These are phyloP conservation scores for Euclidia mi DNA, from an alignment of 2,888 invertebrate species.

Conservation along the genomic window DNA sequence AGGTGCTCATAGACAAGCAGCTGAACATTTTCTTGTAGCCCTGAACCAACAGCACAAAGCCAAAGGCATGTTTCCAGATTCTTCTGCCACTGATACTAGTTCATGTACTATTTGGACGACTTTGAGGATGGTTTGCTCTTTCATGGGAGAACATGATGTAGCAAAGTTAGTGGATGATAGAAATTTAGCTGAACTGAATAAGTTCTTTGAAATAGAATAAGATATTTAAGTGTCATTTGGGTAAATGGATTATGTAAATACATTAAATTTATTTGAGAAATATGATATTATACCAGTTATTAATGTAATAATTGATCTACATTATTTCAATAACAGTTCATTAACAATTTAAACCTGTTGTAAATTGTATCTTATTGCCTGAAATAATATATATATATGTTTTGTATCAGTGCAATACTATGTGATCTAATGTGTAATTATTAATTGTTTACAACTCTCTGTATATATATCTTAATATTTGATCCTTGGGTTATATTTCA, in stretches of 20 bases:
- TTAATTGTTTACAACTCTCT: too few relatives aligned
- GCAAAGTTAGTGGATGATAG: conserved; percentile 91
- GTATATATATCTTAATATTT: too few relatives aligned
- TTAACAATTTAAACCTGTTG: too few relatives aligned
- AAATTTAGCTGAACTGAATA: conserved; percentile 91
- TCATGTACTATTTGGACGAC: conserved; percentile 99
- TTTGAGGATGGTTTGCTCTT: conserved; percentile 95
- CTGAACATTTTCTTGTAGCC: conserved; percentile 98
- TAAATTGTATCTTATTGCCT: too few relatives aligned
- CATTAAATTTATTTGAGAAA: not conserved
- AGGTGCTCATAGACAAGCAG: conserved; percentile 98
- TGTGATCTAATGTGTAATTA: too few relatives aligned
- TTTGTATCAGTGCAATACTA: too few relatives aligned
- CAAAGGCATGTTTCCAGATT: conserved; percentile 75
- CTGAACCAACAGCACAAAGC: conserved; percentile 96
- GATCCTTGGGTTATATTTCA: not conserved
- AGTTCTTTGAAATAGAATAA: conserved; percentile 79
- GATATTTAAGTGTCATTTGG: conserved; percentile 1
- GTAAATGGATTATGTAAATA: conserved; percentile 26
- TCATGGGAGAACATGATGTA: conserved; percentile 93
- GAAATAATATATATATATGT: too few relatives aligned
- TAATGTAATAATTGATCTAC: too few relatives aligned
- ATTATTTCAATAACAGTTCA: too few relatives aligned
- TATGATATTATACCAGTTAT: not conserved
- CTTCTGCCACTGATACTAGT: conserved; percentile 88